phyloP scores from a whole-genome alignment of 2,888 invertebrate genomes.

The Hermaeophaga mercurialis region DNA sequence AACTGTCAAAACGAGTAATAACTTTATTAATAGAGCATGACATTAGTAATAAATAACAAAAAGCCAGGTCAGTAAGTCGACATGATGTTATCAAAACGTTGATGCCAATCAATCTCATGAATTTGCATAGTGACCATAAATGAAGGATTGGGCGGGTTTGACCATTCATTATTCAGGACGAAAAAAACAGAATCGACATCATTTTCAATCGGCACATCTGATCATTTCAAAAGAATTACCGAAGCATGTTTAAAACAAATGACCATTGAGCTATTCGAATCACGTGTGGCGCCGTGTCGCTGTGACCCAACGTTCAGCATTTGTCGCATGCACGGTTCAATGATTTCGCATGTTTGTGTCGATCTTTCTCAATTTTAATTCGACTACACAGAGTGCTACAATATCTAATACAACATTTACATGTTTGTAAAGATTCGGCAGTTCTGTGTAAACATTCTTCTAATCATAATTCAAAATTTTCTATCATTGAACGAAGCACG shows the following conservation, averaged over 20 bases:
- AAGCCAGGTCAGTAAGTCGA: not conserved
- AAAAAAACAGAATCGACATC: constrained; percentile 16
- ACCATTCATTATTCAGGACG: constrained; percentile 1
- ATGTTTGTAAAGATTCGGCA: no score
- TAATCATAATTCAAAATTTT: no score
- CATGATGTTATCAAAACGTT: constrained; percentile 8
- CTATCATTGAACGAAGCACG: no score
- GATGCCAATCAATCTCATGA: constrained; percentile 7
- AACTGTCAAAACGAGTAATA: constrained; percentile 7
- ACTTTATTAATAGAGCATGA: constrained; percentile 11
- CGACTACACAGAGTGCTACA: no score
- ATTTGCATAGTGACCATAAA: constrained; percentile 1
- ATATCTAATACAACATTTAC: no score
- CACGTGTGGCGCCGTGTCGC: constrained; percentile 47
- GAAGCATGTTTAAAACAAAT: constrained; percentile 25
- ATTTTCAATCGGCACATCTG: constrained; percentile 18
- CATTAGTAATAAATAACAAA: constrained; percentile 7
- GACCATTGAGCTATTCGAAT: constrained; percentile 36
- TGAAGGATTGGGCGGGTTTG: constrained; percentile 3
- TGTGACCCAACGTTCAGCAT: constrained; percentile 39
- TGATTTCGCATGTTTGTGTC: constrained; percentile 45
- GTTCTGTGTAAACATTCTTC: no score
- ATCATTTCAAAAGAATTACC: constrained; percentile 23
- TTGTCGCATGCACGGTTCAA: constrained; percentile 43
- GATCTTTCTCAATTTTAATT: constrained; percentile 31